Evolutionary conservation across 1,140 invertebrate species (phyloP).

Genomic region (Ganaspis sp.): DNA sequence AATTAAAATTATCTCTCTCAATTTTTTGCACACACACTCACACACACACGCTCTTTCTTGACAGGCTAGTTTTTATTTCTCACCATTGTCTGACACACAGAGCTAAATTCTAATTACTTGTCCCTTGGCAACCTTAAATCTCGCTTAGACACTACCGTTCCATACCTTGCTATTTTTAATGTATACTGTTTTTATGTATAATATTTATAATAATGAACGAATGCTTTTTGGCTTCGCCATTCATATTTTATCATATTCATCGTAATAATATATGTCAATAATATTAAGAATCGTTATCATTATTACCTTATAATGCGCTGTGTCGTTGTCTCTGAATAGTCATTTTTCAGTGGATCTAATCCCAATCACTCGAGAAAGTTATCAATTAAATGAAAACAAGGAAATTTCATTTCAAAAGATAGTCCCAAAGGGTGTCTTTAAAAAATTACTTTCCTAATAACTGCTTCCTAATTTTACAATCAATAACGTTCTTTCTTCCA

Average conservation of each 20-base stretch:
- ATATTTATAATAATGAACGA: conserved; percentile 33
- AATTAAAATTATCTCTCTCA: background rate
- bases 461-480: too few relatives aligned
- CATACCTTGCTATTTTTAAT: conserved; percentile 19
- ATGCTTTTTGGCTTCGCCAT: conserved; percentile 33
- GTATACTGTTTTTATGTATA: conserved; percentile 31
- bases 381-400: too few relatives aligned
- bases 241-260: conserved; percentile 48
- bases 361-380: conserved; percentile 54
- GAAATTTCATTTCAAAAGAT: too few relatives aligned
- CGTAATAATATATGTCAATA: conserved; percentile 60
- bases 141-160: background rate
- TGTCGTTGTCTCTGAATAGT: conserved; percentile 76
- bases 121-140: conserved; percentile 6
- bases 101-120: conserved; percentile 8
- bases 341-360: conserved; percentile 57
- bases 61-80: background rate
- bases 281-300: conserved; percentile 64
- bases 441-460: too few relatives aligned
- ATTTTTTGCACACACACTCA: background rate
- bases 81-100: background rate
- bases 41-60: conserved; percentile 4
- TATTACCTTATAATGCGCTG: conserved; percentile 75
- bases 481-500: too few relatives aligned
- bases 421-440: too few relatives aligned